Base-by-base conservation (phyloP, 1,140 invertebrate species). In the Littorina saxatilis region DNA sequence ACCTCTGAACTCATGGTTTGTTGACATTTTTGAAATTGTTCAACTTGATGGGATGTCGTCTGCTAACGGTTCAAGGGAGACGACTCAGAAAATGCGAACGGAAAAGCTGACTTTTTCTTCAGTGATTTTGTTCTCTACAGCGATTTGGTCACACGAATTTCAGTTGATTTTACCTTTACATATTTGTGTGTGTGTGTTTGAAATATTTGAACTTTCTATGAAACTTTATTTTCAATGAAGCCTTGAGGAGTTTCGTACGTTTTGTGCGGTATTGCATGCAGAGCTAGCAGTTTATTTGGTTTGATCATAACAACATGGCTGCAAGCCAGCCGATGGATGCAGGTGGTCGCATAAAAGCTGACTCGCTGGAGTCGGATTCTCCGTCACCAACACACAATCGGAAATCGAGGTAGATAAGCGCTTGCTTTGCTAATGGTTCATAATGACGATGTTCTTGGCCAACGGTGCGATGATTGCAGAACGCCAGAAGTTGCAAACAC, bases 281-380 rank as follows among this genome's bases (percentile, higher is more conserved):
- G 20, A 73, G 70, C 50, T 35, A 43, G 76, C 55, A 58, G n/a
- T 58, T 63, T 50, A 39, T 29, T 43, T 27, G 5, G 27, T 20
- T 11, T 73, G 40, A 2, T 63, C 15, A 29, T n/a, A n/a, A 11
- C 15, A 78, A 78, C 32, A 78, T 78, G 76, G 76, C 76, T 23
- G 37, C 76, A 1, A 61, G 76, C 27, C n/a, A 32, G 13, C 27
- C 37, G 37, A 37, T n/a, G 2, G 40, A 43, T 23, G 43, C 23
- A 5, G 9, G 20, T 13, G 37, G 39, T 29, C 58, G 58, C 17
- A 40, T 27, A 27, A 78, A 63, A 78, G 40, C 55, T 0, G 55
- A 15, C 37, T 43, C 76, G 5, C 39, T 63, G 63, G 58, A n/a
- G 23, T 63, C 76, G 40, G 76, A 78, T 78, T 78, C 76, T 20